These are phyloP conservation scores for Telenomus remus DNA, from an alignment of 1,140 invertebrate genomes.

Conservation along the genomic window DNA sequence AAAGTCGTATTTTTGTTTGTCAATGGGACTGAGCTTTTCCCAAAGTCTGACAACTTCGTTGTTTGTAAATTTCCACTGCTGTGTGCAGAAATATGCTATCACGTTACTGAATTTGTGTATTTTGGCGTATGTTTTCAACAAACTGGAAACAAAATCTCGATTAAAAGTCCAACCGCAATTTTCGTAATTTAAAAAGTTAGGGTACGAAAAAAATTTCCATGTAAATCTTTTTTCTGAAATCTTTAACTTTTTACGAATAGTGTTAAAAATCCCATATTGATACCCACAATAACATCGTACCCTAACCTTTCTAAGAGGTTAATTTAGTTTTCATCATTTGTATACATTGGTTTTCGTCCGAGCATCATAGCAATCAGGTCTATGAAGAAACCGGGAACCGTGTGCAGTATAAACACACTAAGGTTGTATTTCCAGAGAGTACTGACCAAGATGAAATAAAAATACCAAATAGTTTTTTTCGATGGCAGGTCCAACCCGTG, in stretches of 20 bases:
- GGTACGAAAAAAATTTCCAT: not conserved
- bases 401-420: conserved; percentile 69
- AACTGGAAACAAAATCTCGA: conserved; percentile 68
- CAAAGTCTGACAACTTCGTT: conserved; percentile 75
- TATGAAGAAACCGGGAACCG: conserved; percentile 68
- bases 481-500: conserved; percentile 71
- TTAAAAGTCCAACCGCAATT: not conserved
- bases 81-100: conserved; percentile 78
- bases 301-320: not conserved
- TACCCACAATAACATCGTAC: too few relatives aligned
- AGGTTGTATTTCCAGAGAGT: conserved; percentile 74
- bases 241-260: too few relatives aligned
- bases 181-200: too few relatives aligned
- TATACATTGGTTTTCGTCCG: conserved; percentile 72
- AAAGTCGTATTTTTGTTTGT: conserved; percentile 74
- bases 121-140: conserved; percentile 77
- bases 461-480: conserved; percentile 75
- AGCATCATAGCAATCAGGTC: conserved; percentile 62
- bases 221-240: not conserved
- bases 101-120: conserved; percentile 77
- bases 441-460: conserved; percentile 72
- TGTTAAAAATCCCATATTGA: too few relatives aligned
- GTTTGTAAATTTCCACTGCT: conserved; percentile 79
- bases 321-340: not conserved
- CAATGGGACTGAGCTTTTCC: conserved; percentile 70